phyloP scores from a whole-genome alignment of 2,888 invertebrate genomes.

The Crioceris asparagi region DNA sequence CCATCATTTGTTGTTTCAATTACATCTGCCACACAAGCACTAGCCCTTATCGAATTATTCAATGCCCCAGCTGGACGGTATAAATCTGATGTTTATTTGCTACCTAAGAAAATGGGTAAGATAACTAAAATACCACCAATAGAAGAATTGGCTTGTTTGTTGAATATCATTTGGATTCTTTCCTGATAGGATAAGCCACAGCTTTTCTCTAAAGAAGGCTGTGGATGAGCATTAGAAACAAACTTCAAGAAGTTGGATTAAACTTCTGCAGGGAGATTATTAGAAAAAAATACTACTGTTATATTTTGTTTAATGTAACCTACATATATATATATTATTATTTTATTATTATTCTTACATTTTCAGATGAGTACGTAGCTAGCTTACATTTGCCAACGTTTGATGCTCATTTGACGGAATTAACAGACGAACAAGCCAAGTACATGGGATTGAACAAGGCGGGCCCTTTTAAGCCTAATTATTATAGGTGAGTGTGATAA shows the following conservation, averaged over 20 bases:
- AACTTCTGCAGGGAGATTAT: no score
- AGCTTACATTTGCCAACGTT: slow-evolving; percentile 94
- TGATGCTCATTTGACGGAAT: slow-evolving; percentile 93
- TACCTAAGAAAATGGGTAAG: slow-evolving; percentile 97
- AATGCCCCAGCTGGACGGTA: slow-evolving; percentile 92
- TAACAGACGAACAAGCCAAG: slow-evolving; percentile 93
- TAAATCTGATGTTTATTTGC: slow-evolving; percentile 92
- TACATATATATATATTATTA: no score
- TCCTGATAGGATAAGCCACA: no score
- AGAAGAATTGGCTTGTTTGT: no score
- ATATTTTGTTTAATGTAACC: not conserved
- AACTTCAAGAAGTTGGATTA: no score
- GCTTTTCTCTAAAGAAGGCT: no score
- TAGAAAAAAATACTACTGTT: not conserved
- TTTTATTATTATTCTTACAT: no score
- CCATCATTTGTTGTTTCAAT: slow-evolving; percentile 98
- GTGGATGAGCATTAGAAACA: no score
- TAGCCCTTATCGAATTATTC: slow-evolving; percentile 93
- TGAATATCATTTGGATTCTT: no score
- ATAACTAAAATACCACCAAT: no score
- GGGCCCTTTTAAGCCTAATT: slow-evolving; percentile 97
- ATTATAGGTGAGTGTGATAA: slow-evolving; percentile 89
- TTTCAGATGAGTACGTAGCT: slow-evolving; percentile 91
- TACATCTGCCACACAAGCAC: slow-evolving; percentile 92
- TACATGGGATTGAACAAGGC: slow-evolving; percentile 96